Evolutionary conservation across 2,113 vertebrate genomes (phyloP).

Genomic region (Choloepus hoffmanni): DNA sequence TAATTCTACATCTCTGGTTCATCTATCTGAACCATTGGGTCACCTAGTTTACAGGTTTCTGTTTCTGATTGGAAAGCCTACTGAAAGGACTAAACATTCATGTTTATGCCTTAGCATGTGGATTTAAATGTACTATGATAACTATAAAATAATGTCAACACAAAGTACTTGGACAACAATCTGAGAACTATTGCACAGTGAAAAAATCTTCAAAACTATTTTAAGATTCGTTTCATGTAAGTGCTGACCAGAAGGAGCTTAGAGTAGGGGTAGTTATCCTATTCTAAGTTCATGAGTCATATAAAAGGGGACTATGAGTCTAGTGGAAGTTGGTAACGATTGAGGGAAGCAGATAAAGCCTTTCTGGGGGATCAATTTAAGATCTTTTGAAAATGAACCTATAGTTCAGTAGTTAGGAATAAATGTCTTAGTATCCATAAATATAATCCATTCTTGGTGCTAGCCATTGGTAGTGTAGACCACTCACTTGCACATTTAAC

Average conservation of each 20-base stretch:
- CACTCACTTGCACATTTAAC: not conserved
- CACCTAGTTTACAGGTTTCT: not conserved
- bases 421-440: not conserved
- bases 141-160: not conserved
- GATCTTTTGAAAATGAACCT: not conserved
- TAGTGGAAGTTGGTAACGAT: not conserved
- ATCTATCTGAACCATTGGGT: not conserved
- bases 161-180: not conserved
- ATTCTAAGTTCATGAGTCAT: not conserved
- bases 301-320: not conserved
- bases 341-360: not conserved
- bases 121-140: not conserved
- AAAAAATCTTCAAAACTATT: not conserved
- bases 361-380: not conserved
- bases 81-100: not conserved
- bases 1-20: not conserved
- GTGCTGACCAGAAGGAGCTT: not conserved
- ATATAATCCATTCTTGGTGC: not conserved
- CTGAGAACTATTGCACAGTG: not conserved
- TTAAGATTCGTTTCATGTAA: not conserved
- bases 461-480: not conserved
- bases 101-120: not conserved
- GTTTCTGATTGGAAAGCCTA: not conserved
- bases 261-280: not conserved
- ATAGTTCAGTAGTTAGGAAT: not conserved